A percentile compares a stretch with the other conserved stretches of the same genome.
Evolutionary conservation across 2,797 vertebrate genomes (phyloP).

Genomic region (Calcarius lapponicus): DNA sequence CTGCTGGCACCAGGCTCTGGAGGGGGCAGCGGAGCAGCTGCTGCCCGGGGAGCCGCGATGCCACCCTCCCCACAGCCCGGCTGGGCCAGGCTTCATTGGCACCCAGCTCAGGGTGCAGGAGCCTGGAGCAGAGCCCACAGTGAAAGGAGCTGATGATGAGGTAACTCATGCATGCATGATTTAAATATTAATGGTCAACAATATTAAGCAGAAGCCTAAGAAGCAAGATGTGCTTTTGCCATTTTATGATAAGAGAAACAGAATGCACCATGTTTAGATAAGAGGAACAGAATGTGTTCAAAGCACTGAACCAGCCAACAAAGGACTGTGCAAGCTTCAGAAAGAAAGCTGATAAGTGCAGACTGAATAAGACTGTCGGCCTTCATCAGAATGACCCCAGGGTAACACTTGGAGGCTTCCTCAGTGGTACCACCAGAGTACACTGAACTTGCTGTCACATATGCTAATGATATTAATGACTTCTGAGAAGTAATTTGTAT

Average conservation of each 20-base stretch:
- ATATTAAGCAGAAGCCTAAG: background rate
- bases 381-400: background rate
- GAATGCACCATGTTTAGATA: background rate
- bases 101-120: background rate
- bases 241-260: background rate
- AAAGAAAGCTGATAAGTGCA: background rate
- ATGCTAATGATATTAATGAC: background rate
- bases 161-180: too few relatives aligned
- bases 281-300: background rate
- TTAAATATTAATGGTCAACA: too few relatives aligned
- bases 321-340: background rate
- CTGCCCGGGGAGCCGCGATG: background rate
- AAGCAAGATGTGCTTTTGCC: background rate
- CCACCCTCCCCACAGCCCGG: background rate
- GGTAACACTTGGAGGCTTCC: background rate
- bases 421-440: background rate
- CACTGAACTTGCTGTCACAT: background rate
- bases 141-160: too few relatives aligned
- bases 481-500: background rate
- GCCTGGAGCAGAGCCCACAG: too few relatives aligned
- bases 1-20: background rate
- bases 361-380: background rate
- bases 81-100: background rate
- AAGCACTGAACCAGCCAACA: background rate
- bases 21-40: background rate